These are phyloP conservation scores for Papilio polyxenes DNA, from an alignment of 1,140 invertebrate species.

Conservation along the genomic window DNA sequence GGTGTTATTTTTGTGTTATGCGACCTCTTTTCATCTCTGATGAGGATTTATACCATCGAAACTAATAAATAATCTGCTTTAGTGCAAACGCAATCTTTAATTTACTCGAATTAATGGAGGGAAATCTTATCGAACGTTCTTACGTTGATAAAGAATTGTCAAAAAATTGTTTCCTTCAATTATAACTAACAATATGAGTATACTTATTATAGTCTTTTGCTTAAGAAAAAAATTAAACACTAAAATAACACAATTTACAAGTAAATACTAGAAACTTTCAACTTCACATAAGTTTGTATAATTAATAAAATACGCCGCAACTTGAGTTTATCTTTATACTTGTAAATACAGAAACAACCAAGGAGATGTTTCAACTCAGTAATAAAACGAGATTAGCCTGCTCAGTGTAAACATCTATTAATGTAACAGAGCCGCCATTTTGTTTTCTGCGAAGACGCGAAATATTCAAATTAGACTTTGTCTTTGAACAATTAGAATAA, in stretches of 20 bases:
- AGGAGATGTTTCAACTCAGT: neutral
- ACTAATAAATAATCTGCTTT: neutral
- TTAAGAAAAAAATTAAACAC: neutral
- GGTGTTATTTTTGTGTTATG: conserved; percentile 34
- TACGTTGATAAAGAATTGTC: too few relatives aligned
- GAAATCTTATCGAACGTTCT: neutral
- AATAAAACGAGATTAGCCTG: conserved; percentile 17
- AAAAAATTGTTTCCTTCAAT: too few relatives aligned
- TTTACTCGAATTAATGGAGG: neutral
- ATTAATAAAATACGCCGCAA: neutral
- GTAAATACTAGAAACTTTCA: neutral
- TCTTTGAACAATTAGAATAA: conserved; percentile 15
- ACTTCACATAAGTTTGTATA: neutral
- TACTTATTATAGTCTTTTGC: too few relatives aligned
- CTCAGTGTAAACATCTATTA: conserved; percentile 8
- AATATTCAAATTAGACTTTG: conserved; percentile 16
- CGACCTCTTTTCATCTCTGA: conserved; percentile 16
- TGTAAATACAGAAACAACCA: neutral
- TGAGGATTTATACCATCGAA: neutral
- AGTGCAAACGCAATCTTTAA: neutral
- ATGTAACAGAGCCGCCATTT: conserved; percentile 6
- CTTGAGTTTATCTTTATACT: conserved; percentile 7
- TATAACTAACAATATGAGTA: too few relatives aligned
- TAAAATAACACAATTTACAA: neutral
- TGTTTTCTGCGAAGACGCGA: neutral